Conservation (phyloP, 2,888 invertebrate species). For the Lithodes maja region DNA sequence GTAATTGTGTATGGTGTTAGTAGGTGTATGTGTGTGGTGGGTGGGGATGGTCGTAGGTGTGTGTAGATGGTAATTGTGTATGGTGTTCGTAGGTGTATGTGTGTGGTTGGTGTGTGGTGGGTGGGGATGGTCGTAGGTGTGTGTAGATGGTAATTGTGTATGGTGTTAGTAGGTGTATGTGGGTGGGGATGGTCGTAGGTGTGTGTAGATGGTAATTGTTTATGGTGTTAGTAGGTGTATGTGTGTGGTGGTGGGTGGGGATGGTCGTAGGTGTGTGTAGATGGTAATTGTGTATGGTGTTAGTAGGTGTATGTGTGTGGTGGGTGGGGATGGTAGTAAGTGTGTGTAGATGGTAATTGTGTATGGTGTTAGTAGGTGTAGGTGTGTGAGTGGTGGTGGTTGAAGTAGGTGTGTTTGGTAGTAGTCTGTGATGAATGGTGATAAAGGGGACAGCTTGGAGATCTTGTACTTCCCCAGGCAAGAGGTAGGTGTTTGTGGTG, state of each 20-base stretch:
- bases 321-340: no score
- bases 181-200: background rate
- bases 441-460: constrained; percentile 11
- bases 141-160: background rate
- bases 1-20: constrained; percentile 2
- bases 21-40: background rate
- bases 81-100: background rate
- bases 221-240: background rate
- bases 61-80: background rate
- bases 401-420: background rate
- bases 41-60: background rate
- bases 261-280: background rate
- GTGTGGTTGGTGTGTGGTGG: background rate
- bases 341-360: background rate
- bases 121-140: background rate
- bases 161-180: background rate
- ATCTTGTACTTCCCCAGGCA: background rate
- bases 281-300: background rate
- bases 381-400: background rate
- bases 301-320: background rate
- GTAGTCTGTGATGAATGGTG: constrained; percentile 17
- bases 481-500: background rate
- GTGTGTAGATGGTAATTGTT: background rate
- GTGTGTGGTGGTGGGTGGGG: background rate
- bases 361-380: background rate